A percentile compares a stretch with the other conserved stretches of the same genome.
Evolutionary conservation across 1,140 invertebrate genomes (phyloP).

Genomic region (Drosophila ercepeae): DNA sequence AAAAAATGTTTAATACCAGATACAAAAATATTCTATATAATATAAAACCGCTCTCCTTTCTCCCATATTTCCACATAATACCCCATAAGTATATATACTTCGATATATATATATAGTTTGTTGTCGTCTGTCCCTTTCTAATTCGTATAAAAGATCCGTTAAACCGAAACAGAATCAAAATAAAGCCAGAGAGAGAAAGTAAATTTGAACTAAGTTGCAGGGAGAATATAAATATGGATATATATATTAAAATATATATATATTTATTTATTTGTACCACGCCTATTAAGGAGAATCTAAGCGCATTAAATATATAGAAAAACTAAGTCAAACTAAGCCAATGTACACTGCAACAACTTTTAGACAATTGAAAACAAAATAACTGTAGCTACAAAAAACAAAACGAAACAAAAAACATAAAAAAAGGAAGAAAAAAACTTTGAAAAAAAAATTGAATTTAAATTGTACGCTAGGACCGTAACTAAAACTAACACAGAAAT

Average conservation of each 20-base stretch:
- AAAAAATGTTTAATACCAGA: too few relatives aligned
- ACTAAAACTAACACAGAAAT: conserved; percentile 25
- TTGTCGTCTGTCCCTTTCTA: conserved; percentile 5
- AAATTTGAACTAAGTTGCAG: conserved; percentile 17
- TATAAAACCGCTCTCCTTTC: too few relatives aligned
- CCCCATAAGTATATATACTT: neutral
- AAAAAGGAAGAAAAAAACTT: conserved; percentile 21
- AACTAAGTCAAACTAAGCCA: conserved; percentile 50
- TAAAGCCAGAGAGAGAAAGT: conserved; percentile 1
- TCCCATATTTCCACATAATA: too few relatives aligned
- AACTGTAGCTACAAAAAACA: conserved; percentile 4
- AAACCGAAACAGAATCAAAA: conserved; percentile 22
- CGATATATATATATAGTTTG: neutral
- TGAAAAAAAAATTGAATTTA: conserved; percentile 25
- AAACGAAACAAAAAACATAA: neutral
- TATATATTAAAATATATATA: neutral
- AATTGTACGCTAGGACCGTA: conserved; percentile 36
- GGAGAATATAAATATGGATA: conserved; percentile 4
- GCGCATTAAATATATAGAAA: conserved; percentile 15
- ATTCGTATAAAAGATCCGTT: conserved; percentile 4
- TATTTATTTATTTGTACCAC: conserved; percentile 16
- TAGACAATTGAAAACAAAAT: conserved; percentile 38
- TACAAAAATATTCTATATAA: too few relatives aligned
- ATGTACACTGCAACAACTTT: conserved; percentile 51
- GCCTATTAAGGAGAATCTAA: conserved; percentile 4